Conservation (phyloP, 2,888 invertebrate genomes). For the Nomada fabriciana region DNA sequence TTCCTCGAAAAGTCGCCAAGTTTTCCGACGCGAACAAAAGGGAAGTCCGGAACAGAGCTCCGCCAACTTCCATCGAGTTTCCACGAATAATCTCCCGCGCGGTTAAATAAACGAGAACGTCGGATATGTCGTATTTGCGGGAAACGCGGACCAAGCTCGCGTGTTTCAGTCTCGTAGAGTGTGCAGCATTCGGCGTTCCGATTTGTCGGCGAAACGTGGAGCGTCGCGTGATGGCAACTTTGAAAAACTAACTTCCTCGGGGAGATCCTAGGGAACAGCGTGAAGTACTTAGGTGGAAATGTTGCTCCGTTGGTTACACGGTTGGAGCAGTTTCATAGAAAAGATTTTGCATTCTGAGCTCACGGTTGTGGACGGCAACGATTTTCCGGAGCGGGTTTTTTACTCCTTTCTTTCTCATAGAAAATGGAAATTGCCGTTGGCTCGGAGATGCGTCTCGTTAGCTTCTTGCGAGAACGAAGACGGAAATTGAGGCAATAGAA, state of each 20-base stretch:
- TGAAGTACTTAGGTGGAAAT: not conserved
- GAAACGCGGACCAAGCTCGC: conserved; percentile 7
- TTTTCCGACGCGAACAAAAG: not conserved
- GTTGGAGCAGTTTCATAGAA: too few species aligned
- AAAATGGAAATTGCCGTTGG: too few species aligned
- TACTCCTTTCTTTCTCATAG: too few species aligned
- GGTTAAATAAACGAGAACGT: conserved; percentile 42
- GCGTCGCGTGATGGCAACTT: not conserved
- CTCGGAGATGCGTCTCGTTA: too few species aligned
- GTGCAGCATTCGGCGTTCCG: not conserved
- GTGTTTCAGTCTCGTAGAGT: not conserved
- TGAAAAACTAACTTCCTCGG: conserved; percentile 9
- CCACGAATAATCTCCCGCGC: conserved; percentile 45
- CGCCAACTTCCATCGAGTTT: conserved; percentile 15
- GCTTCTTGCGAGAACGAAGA: too few species aligned
- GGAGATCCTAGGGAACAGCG: not conserved
- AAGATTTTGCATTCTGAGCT: too few species aligned
- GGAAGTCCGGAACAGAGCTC: not conserved
- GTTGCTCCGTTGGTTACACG: not conserved
- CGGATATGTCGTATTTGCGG: conserved; percentile 38
- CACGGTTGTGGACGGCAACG: too few species aligned
- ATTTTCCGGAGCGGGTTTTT: too few species aligned
- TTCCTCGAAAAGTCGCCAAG: not conserved
- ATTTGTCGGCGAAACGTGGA: not conserved
- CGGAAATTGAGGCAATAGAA: too few species aligned